These are phyloP conservation scores for Felis chaus DNA, from an alignment of 2,113 vertebrate species.

Conservation along the genomic window DNA sequence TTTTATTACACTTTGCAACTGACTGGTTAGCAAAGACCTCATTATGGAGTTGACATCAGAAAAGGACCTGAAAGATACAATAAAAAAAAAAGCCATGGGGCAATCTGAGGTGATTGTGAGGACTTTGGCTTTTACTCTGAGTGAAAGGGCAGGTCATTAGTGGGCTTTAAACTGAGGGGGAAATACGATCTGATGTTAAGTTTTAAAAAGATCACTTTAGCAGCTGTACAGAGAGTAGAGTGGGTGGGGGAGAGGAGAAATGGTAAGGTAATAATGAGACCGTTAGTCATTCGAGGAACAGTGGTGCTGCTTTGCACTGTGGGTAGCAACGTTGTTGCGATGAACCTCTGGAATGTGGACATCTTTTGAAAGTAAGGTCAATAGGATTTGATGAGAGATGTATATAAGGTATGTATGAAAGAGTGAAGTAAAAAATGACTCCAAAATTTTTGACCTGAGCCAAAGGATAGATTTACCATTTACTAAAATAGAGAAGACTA, in stretches of 20 bases:
- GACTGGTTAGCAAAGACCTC: not conserved
- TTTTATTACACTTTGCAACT: constrained; percentile 17
- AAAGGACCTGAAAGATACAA: not conserved
- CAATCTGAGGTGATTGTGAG: not conserved
- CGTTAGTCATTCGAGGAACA: not conserved
- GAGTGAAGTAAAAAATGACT: not conserved
- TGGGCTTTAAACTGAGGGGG: not conserved
- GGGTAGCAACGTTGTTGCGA: not conserved
- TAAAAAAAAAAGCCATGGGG: not conserved
- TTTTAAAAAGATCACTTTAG: not conserved
- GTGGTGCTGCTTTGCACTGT: not conserved
- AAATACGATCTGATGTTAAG: not conserved
- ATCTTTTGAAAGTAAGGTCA: not conserved
- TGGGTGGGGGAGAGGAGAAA: not conserved
- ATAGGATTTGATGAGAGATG: not conserved
- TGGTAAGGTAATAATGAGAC: not conserved
- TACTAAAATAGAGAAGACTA: not conserved
- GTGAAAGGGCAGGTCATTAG: not conserved
- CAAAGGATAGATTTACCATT: not conserved
- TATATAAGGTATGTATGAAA: not conserved
- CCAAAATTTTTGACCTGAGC: not conserved
- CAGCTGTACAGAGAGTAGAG: not conserved
- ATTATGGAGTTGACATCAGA: not conserved
- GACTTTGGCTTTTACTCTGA: not conserved
- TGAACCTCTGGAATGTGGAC: not conserved